These are phyloP conservation scores for Cloeon dipterum DNA, from an alignment of 2,888 invertebrate genomes.

Conservation along the genomic window DNA sequence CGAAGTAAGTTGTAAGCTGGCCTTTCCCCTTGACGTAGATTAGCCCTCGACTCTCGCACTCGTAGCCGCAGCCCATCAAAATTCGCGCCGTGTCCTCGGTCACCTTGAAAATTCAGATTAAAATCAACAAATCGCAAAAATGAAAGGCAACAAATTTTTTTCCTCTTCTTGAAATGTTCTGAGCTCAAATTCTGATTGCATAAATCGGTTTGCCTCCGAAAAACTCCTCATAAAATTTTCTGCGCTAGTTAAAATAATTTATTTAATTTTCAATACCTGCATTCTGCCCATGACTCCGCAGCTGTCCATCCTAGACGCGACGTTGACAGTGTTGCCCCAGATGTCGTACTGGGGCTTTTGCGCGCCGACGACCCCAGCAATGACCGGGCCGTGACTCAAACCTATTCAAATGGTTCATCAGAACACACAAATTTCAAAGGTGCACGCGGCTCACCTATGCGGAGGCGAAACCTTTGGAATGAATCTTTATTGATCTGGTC, in stretches of 20 bases:
- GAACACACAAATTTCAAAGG: too few relatives aligned
- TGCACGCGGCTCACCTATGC: conserved; percentile 83
- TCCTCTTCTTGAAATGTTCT: too few relatives aligned
- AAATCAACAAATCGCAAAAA: not conserved
- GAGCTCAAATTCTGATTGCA: too few relatives aligned
- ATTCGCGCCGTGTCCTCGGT: conserved; percentile 65
- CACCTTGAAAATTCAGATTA: conserved; percentile 25
- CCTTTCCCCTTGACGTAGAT: conserved; percentile 92
- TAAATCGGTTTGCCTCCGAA: too few relatives aligned
- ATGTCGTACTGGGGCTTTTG: conserved; percentile 97
- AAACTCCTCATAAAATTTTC: too few relatives aligned
- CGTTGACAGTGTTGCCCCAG: conserved; percentile 97
- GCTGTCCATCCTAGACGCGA: conserved; percentile 93
- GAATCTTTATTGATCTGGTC: conserved; percentile 92
- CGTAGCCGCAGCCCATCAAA: conserved; percentile 63
- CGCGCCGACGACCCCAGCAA: conserved; percentile 91
- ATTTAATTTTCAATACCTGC: conserved; percentile 31
- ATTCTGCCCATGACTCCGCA: conserved; percentile 73
- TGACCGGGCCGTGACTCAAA: conserved; percentile 72
- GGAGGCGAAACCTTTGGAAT: conserved; percentile 83
- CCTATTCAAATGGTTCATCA: too few relatives aligned
- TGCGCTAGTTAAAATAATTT: too few relatives aligned
- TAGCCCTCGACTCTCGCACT: conserved; percentile 74
- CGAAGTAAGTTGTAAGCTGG: conserved; percentile 69
- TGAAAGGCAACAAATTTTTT: too few relatives aligned